A percentile compares a stretch with the other conserved stretches of the same genome.
Evolutionary conservation across 2,888 invertebrate species (phyloP).

Genomic region (Balanococcus diminutus): DNA sequence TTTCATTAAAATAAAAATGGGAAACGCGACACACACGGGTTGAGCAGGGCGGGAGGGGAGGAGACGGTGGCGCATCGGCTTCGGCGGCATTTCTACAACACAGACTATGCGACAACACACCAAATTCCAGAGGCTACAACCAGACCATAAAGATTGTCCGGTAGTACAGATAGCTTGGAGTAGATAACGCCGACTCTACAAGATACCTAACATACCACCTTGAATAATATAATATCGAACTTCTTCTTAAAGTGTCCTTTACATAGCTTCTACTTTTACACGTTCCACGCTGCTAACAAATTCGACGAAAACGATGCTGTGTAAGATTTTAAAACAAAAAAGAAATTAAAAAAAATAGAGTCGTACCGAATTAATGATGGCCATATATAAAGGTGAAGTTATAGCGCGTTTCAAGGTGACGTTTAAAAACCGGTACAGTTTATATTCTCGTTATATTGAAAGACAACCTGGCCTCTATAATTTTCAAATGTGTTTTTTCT

Average conservation of each 20-base stretch:
- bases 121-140: conserved; percentile 55
- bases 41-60: not conserved
- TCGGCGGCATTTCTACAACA: conserved; percentile 49
- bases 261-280: conserved; percentile 55
- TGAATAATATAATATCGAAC: conserved; percentile 52
- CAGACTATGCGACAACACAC: conserved; percentile 43
- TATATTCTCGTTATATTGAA: conserved; percentile 54
- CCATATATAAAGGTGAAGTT: conserved; percentile 54
- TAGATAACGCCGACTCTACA: conserved; percentile 55
- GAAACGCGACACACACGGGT: conserved; percentile 42
- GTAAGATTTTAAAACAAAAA: conserved; percentile 51
- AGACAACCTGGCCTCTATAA: conserved; percentile 51
- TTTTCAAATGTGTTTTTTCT: conserved; percentile 54
- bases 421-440: conserved; percentile 54
- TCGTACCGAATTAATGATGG: conserved; percentile 55
- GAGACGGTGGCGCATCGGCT: conserved; percentile 50
- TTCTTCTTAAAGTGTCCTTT: conserved; percentile 54
- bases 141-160: conserved; percentile 55
- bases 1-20: conserved; percentile 52
- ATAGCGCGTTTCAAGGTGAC: conserved; percentile 53
- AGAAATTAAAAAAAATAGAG: conserved; percentile 49
- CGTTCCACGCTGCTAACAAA: conserved; percentile 52
- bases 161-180: conserved; percentile 53
- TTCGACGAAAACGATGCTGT: conserved; percentile 53
- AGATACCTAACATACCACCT: conserved; percentile 55